Conservation (phyloP, 2,113 vertebrate species). For the Triplophysa siluroides region DNA sequence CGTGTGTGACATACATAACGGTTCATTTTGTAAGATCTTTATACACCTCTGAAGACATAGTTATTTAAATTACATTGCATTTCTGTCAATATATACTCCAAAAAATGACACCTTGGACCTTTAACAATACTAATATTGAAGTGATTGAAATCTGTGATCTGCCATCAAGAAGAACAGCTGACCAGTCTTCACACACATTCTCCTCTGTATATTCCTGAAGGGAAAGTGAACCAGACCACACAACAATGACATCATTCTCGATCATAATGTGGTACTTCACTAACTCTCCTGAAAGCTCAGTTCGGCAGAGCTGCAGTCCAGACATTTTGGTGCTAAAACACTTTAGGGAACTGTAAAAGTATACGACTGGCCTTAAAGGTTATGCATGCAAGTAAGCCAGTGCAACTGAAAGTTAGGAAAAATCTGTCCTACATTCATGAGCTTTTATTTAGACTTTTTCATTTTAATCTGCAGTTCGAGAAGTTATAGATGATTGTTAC, state of each 20-base stretch:
- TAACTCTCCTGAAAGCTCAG: background rate
- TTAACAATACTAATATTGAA: no score
- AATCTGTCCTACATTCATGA: background rate
- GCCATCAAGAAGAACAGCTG: background rate
- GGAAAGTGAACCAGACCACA: constrained; percentile 11
- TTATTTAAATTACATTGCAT: no score
- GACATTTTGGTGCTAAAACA: background rate
- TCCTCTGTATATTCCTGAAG: background rate
- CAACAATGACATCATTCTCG: constrained; percentile 31
- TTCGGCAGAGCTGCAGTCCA: background rate
- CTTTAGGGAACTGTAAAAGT: constrained; percentile 3
- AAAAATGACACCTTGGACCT: no score
- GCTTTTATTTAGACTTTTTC: background rate
- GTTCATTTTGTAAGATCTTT: no score
- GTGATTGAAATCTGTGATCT: background rate
- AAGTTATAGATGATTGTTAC: background rate
- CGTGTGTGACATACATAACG: no score
- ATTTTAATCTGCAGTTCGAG: background rate
- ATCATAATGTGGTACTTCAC: constrained; percentile 24
- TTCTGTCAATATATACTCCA: no score
- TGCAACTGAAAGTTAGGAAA: constrained; percentile 11
- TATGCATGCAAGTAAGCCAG: background rate
- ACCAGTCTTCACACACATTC: background rate
- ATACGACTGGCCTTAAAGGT: background rate
- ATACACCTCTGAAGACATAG: no score